Conservation (phyloP, 2,797 vertebrate species). For the Argentina silus region DNA sequence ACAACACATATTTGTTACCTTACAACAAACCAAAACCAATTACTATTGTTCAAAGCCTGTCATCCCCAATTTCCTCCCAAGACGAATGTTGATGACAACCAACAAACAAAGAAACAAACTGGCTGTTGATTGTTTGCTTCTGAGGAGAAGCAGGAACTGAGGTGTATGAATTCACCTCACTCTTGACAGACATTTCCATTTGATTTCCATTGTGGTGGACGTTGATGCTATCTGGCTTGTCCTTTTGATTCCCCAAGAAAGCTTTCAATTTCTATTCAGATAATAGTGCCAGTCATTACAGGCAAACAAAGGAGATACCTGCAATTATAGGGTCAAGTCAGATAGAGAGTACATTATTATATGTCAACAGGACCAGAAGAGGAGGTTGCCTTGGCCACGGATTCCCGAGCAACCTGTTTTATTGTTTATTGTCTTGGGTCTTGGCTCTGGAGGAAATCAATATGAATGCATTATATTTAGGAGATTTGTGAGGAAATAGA, state of each 20-base stretch:
- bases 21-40: background rate
- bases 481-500: slow-evolving; percentile 4
- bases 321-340: background rate
- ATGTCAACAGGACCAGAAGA: slow-evolving; percentile 13
- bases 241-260: background rate
- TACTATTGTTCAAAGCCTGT: background rate
- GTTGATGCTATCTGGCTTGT: slow-evolving; percentile 19
- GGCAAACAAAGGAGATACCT: slow-evolving; percentile 13
- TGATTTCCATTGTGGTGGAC: slow-evolving; percentile 9
- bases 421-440: slow-evolving; percentile 9
- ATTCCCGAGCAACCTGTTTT: slow-evolving; percentile 22
- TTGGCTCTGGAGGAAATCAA: slow-evolving; percentile 18
- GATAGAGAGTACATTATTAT: slow-evolving; percentile 13
- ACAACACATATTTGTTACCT: background rate
- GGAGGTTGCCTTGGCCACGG: slow-evolving; percentile 7
- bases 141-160: background rate
- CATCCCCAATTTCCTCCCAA: slow-evolving; percentile 3
- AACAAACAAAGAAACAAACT: background rate
- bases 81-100: background rate
- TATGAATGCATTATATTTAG: slow-evolving; percentile 16
- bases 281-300: slow-evolving; percentile 13
- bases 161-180: background rate
- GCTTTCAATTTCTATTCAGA: slow-evolving; percentile 9
- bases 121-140: background rate
- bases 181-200: background rate